These are phyloP conservation scores for Cyanocitta stelleri DNA, from an alignment of 2,113 vertebrate genomes.

Conservation along the genomic window DNA sequence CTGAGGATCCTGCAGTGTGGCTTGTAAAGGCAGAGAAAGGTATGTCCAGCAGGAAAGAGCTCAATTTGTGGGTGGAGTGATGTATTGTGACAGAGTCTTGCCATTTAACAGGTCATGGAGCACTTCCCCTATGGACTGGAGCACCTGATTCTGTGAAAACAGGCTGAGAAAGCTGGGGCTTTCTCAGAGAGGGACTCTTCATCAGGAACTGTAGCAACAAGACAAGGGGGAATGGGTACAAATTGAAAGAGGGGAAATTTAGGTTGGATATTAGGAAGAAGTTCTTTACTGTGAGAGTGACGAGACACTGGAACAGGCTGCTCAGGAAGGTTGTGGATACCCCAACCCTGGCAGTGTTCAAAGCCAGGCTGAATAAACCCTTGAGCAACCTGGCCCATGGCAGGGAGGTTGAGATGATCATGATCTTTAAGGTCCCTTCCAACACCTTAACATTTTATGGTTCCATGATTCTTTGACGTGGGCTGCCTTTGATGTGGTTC, in stretches of 20 bases:
- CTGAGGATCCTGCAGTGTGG: neutral
- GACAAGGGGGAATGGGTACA: rapidly evolving
- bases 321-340: neutral
- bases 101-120: neutral
- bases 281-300: neutral
- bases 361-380: neutral
- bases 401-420: neutral
- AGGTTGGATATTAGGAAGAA: neutral
- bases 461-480: neutral
- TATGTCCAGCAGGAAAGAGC: neutral
- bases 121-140: neutral
- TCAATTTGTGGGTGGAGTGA: neutral
- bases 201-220: neutral
- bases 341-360: neutral
- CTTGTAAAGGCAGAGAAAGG: neutral
- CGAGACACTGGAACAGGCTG: neutral
- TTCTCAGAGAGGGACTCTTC: neutral
- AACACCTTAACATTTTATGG: neutral
- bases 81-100: neutral
- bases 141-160: neutral
- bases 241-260: neutral
- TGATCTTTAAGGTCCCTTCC: neutral
- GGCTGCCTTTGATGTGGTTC: rapidly evolving
- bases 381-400: neutral
- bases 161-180: neutral